phyloP scores from a whole-genome alignment of 2,888 invertebrate species.

The Lymantria dispar region DNA sequence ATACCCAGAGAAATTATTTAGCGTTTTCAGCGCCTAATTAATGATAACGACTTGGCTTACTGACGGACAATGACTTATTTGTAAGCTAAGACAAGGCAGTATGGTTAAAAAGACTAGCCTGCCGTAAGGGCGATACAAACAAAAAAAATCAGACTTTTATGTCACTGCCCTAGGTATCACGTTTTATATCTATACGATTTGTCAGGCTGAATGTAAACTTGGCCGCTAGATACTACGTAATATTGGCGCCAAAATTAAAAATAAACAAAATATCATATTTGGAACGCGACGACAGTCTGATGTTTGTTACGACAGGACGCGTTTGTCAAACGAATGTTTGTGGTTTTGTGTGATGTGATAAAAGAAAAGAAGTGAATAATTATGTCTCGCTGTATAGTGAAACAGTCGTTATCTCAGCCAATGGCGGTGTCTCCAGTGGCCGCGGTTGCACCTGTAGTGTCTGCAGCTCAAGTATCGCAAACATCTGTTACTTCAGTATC shows the following conservation, averaged over 20 bases:
- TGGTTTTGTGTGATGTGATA: slow-evolving; percentile 38
- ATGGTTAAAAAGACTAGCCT: no score
- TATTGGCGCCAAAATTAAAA: slow-evolving; percentile 79
- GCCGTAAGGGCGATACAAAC: no score
- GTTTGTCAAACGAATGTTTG: slow-evolving; percentile 56
- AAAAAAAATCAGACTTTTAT: no score
- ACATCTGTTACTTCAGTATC: slow-evolving; percentile 42
- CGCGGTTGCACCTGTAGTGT: slow-evolving; percentile 34
- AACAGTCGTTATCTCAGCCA: slow-evolving; percentile 67
- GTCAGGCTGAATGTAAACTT: slow-evolving; percentile 48
- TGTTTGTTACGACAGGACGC: slow-evolving; percentile 65
- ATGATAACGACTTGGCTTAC: no score
- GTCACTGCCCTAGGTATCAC: no score
- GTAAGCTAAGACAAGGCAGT: no score
- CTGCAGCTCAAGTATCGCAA: slow-evolving; percentile 34
- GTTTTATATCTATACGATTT: slow-evolving; percentile 14
- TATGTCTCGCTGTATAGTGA: slow-evolving; percentile 76
- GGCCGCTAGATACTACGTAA: slow-evolving; percentile 57
- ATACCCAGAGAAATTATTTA: no score
- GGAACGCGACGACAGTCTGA: slow-evolving; percentile 75
- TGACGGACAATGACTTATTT: no score
- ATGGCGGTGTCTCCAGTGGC: slow-evolving; percentile 37
- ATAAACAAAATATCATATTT: slow-evolving; percentile 79
- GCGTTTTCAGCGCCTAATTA: no score
- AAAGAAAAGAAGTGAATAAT: slow-evolving; percentile 40